Evolutionary conservation across 2,113 vertebrate genomes (phyloP).

Genomic region (Malurus cyaneus): DNA sequence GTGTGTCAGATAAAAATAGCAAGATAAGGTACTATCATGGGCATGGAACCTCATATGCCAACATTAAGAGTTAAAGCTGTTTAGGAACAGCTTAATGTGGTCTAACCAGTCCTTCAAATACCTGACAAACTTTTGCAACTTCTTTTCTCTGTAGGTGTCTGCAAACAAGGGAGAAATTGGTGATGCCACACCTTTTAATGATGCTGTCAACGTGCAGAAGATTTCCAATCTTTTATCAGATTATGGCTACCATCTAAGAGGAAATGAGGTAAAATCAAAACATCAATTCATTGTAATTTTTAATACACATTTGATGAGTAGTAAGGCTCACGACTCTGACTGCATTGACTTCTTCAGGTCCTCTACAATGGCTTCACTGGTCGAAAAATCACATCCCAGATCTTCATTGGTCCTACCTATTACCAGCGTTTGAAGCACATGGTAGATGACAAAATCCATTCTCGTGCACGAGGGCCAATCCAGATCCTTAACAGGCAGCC

Average conservation of each 20-base stretch:
- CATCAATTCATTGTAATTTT: background rate
- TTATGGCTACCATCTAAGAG: constrained; percentile 96
- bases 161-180: constrained; percentile 99
- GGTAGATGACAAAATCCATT: constrained; percentile 99
- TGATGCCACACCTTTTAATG: constrained; percentile 96
- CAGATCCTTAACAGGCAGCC: constrained; percentile 98
- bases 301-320: background rate
- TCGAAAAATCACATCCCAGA: constrained; percentile 96
- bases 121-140: background rate
- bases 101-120: background rate
- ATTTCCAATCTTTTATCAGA: constrained; percentile 96
- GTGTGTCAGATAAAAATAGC: background rate
- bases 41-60: background rate
- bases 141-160: constrained; percentile 81
- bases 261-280: constrained; percentile 88
- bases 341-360: constrained; percentile 75
- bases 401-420: constrained; percentile 97
- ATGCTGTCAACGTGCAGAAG: constrained; percentile 97
- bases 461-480: constrained; percentile 93
- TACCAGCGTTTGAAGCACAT: constrained; percentile 98
- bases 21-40: background rate
- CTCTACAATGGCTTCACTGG: constrained; percentile 98
- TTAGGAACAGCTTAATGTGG: background rate
- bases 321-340: background rate
- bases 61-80: background rate